Base-by-base conservation (phyloP, 2,797 vertebrate species). In the Decapterus maruadsi region DNA sequence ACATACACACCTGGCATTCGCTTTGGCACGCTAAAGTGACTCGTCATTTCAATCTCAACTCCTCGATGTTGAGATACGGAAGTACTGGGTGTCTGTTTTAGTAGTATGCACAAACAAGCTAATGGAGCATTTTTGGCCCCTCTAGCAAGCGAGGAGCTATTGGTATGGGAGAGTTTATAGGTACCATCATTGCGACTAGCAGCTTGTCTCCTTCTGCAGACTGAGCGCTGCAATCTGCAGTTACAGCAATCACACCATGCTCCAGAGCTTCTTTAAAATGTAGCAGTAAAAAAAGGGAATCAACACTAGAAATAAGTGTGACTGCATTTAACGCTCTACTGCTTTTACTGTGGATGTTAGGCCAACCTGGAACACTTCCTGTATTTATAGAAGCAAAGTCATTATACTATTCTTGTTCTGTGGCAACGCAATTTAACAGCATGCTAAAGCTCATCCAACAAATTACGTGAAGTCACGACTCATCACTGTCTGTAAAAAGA, bases 331-430 rank as follows among this genome's bases (percentile, higher is more conserved):
- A 76, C 72, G 85, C 87, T 78, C 66, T 20, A 3, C 50, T 77
- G 78, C 83, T 73, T 90, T 88, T 86, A 90, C 67, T 80, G 83
- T 78, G 57, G 87, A 83, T 83, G 77, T 80, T 72, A 63, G 78
- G 75, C 71, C 76, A 82, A 88, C 84, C 77, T 74, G 71, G 79
- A 82, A 71, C 79, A 83, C 82, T 85, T 75, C 59, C 72, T 78
- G 61, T 88, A 85, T 89, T 90, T 89, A 85, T 88, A 85, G 87
- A 88, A 81, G 78, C 55, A 82, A 75, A 77, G 82, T 80, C 80
- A 71, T 85, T 82, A 75, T 63, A 45, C 80, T 80, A 78, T 76
- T 84, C 56, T 53, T 75, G 77, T 80, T 64, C 80, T 72, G 71
- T 74, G 76, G 68, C 48, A 72, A 59, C 13, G 6, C 56, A 77